A percentile compares a stretch with the other conserved stretches of the same genome.
Evolutionary conservation across 92 coral and sea anemone species (phyloP).

Genomic region (Palythoa grandis): DNA sequence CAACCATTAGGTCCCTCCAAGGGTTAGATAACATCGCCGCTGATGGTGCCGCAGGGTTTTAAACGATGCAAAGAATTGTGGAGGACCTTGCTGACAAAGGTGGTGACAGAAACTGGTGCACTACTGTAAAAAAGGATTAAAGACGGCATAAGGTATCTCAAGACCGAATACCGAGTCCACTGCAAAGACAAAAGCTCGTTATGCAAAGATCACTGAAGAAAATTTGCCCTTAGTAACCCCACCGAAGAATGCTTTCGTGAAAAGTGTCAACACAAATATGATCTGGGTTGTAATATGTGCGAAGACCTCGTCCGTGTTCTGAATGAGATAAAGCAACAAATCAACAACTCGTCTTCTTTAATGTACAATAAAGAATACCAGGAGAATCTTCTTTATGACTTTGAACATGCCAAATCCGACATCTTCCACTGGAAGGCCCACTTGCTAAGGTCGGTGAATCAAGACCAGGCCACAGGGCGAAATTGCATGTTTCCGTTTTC

Average conservation of each 20-base stretch:
- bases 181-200: slow-evolving; percentile 47
- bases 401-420: slow-evolving; percentile 3
- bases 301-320: background rate
- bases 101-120: background rate
- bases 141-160: slow-evolving; percentile 36
- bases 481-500: too few species aligned
- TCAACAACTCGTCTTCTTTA: background rate
- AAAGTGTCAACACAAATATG: slow-evolving; percentile 31
- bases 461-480: slow-evolving; percentile 10
- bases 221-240: slow-evolving; percentile 52
- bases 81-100: slow-evolving; percentile 34
- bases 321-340: slow-evolving; percentile 14
- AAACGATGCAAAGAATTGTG: slow-evolving; percentile 42
- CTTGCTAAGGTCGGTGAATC: background rate
- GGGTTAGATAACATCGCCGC: slow-evolving; percentile 47
- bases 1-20: slow-evolving; percentile 26
- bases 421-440: slow-evolving; percentile 15
- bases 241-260: slow-evolving; percentile 44
- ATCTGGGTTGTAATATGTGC: slow-evolving; percentile 1
- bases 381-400: slow-evolving; percentile 17
- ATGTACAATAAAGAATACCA: background rate
- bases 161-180: slow-evolving; percentile 29
- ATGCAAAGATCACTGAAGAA: slow-evolving; percentile 51
- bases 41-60: slow-evolving; percentile 39
- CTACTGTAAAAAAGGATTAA: slow-evolving; percentile 33